Evolutionary conservation across 2,113 vertebrate species (phyloP), one percentile per base, ranked within the genome.

Genomic region (Sisor rabdophorus): DNA sequence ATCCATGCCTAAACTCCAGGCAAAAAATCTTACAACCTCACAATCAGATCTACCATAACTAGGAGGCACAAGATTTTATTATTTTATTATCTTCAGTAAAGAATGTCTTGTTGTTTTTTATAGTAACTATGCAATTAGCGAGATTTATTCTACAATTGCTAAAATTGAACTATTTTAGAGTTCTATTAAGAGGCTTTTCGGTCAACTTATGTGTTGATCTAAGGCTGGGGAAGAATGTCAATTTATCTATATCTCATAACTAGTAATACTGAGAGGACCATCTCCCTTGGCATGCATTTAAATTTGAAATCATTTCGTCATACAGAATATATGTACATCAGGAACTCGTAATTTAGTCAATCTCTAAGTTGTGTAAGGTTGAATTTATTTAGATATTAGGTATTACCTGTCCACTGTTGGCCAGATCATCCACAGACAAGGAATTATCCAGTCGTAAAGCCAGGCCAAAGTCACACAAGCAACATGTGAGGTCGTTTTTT

Each of bases 401-500:
- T 2, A 48, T 76, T 67, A 97, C 98, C 93, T 99, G 98, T 20
- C 98, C 98, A 0, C 97, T 98, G 88, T 99, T 98, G 76, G 98
- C 98, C 81, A 99, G 87, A 86, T 99, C 98, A 22, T 99, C 98
- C 81, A 98, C 95, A 32, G 96, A 97, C 12, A 99, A 91, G 0
- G 93, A 92, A 36, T 93, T 97, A 85, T 99, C 97, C 84, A 99
- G 89, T 30, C 95, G 92, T 26, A 99, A 89, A 0, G 94, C 97
- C 0, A 99, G 92, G 32, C 98, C 98, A 44, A 99, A 99, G 91
- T 99, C 98, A 85, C 98, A 99, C 48, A 99, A 91, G 77, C 95
- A 97, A 89, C 97, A 99, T 48, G 94, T 95, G 82, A 98, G 89
- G 85, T 98, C 95, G 0, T 90, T 94, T 85, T 97, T 98, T 77